Conservation (phyloP, 2,113 vertebrate genomes). For the Rhabdornis inornatus region DNA sequence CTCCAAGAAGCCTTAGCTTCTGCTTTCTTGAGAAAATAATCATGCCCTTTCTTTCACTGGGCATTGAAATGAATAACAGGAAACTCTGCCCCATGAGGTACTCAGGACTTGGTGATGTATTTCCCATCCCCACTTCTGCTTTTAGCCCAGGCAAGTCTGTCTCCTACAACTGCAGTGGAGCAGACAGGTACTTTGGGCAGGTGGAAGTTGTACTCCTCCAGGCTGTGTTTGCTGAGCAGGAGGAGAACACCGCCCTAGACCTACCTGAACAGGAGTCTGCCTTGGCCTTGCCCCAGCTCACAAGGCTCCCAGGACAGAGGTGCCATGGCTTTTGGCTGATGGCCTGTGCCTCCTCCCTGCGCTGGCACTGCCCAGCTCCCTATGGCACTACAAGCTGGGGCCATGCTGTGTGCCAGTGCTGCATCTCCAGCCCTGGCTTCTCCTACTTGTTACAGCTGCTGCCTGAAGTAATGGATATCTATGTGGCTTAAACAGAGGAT, state of each 20-base stretch:
- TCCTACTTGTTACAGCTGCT: background rate
- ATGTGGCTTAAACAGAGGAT: background rate
- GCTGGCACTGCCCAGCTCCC: background rate
- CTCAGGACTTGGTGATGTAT: background rate
- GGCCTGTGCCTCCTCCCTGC: fast-evolving
- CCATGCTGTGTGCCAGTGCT: fast-evolving
- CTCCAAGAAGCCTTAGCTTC: background rate
- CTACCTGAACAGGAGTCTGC: background rate
- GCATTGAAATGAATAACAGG: background rate
- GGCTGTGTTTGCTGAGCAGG: background rate
- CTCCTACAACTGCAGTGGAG: background rate
- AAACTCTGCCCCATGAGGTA: background rate
- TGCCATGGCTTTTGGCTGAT: background rate
- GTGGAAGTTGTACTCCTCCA: background rate
- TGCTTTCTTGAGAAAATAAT: background rate
- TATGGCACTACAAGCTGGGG: fast-evolving
- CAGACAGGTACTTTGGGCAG: background rate
- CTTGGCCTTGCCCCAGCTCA: background rate
- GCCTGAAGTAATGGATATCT: background rate
- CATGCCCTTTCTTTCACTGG: background rate
- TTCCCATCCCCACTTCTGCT: background rate
- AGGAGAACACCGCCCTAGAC: fast-evolving
- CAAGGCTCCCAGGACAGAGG: background rate
- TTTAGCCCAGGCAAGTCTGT: background rate
- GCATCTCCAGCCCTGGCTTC: background rate